Evolutionary conservation across 2,113 vertebrate species (phyloP), one percentile per base, ranked within the genome.

Genomic region (Polypterus bichir): DNA sequence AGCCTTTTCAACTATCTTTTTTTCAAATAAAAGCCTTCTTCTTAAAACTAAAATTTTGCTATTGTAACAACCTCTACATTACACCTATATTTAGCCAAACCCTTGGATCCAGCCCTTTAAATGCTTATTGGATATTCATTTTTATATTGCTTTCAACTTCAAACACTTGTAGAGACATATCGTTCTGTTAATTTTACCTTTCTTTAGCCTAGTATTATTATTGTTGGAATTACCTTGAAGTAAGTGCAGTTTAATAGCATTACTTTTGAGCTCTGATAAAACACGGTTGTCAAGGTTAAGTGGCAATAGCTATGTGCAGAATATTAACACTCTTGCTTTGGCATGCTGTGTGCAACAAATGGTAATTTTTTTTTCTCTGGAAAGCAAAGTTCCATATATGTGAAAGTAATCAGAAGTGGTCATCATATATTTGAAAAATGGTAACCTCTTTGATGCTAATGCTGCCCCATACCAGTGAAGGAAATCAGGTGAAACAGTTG

Each of bases 181-280:
- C 10, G 46, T 57, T 57, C 46, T 27, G 27, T 44, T 57, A 44
- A 57, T 57, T 11, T 57, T 27, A 57, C 27, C 56, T 57, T 27
- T 57, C 56, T 57, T 57, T 57, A 44, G 56, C 56, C 56, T 4
- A 4, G 6, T 4, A 7, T 7, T 57, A 11, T 11, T 57, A 11
- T 57, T 56, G 44, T 57, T 57, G 56, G 56, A 57, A 57, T 57
- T 57, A 57, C 44, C 56, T 57, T 27, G 3, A 45, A 45, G 56
- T 57, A 57, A 57, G 56, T 57, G 56, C 56, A 45, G 56, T 45
- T 57, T 57, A 57, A 57, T 45, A 57, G 27, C 27, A 27, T 9
- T 6, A 57, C n/a, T 57, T 27, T 4, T 9, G 9, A 57, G 56
- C 56, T 7, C 56, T 57, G 46, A 57, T 11, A 27, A 27, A 57